Conservation (phyloP, 2,113 vertebrate species). For the Hiodon tergisus region DNA sequence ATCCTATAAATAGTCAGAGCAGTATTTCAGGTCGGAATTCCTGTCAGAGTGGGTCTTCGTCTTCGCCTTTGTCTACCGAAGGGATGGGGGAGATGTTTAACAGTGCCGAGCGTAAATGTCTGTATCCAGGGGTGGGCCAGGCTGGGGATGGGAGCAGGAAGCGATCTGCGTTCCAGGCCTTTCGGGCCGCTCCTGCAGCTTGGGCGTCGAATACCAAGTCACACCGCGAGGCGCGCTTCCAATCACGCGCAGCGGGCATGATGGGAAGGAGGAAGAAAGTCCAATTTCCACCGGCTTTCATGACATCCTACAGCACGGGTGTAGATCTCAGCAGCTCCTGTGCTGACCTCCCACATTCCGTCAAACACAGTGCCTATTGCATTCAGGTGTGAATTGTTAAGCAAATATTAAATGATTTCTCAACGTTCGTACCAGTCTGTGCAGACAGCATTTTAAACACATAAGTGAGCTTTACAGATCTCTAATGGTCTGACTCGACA, state of each 20-base stretch:
- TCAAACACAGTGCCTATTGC: not conserved
- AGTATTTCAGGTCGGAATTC: conserved; percentile 41
- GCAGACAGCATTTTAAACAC: not conserved
- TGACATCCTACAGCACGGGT: too few relatives aligned
- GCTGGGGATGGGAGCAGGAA: not conserved
- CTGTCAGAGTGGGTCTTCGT: conserved; percentile 52
- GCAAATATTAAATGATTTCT: not conserved
- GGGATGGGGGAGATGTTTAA: conserved; percentile 31
- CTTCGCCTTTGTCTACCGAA: conserved; percentile 42
- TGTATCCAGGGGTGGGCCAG: not conserved
- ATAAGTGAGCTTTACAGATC: not conserved
- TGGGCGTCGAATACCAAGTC: too few relatives aligned
- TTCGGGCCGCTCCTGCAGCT: too few relatives aligned
- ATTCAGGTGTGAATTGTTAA: not conserved
- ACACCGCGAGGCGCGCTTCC: too few relatives aligned
- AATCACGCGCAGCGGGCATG: too few relatives aligned
- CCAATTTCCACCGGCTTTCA: too few relatives aligned
- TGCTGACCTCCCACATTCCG: too few relatives aligned
- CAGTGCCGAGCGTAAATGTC: not conserved
- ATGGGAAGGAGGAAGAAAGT: too few relatives aligned
- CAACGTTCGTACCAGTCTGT: not conserved
- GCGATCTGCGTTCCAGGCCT: too few relatives aligned
- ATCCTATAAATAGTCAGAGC: conserved; percentile 64
- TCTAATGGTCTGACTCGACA: not conserved
- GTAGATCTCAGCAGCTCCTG: too few relatives aligned